Evolutionary conservation across 2,797 vertebrate species (phyloP).

Genomic region (Picus viridis): DNA sequence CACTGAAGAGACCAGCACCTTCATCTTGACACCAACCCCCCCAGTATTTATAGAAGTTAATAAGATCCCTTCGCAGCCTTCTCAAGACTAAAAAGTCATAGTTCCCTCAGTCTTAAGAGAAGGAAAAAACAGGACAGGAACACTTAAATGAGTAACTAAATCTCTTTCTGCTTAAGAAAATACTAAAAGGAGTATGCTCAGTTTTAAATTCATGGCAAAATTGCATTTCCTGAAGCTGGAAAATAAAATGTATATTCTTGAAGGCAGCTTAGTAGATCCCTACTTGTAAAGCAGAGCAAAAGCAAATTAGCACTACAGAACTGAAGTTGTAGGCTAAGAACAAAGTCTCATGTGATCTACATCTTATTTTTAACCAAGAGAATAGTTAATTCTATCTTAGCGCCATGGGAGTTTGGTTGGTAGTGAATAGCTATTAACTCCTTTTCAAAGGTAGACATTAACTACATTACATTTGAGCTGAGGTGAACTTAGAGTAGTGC

Average conservation of each 20-base stretch:
- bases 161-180: not conserved
- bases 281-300: not conserved
- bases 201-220: not conserved
- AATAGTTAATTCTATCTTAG: not conserved
- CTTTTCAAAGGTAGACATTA: not conserved
- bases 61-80: too few relatives aligned
- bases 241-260: not conserved
- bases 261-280: not conserved
- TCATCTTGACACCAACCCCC: too few relatives aligned
- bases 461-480: not conserved
- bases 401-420: not conserved
- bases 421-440: not conserved
- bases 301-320: not conserved
- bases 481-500: not conserved
- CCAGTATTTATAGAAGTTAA: too few relatives aligned
- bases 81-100: too few relatives aligned
- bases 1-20: too few relatives aligned
- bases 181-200: not conserved
- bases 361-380: not conserved
- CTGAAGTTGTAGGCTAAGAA: not conserved
- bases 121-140: not conserved
- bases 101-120: too few relatives aligned
- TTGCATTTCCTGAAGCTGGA: not conserved
- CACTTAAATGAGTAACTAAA: not conserved
- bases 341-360: not conserved